Conservation (phyloP, 2,797 vertebrate genomes). For the Cephalopachus bancanus region DNA sequence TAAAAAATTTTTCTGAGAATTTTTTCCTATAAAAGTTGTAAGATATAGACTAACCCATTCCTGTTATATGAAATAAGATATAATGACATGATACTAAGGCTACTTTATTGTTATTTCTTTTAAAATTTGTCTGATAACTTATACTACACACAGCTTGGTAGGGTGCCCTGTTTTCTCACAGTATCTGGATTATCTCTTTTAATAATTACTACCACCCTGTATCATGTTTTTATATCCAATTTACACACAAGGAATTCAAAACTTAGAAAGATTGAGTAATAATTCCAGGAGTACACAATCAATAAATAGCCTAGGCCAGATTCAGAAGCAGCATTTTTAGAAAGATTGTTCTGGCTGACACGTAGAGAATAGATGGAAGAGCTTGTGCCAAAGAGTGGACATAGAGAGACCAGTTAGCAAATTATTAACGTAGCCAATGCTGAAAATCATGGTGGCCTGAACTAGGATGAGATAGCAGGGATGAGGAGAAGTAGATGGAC, state of each 20-base stretch:
- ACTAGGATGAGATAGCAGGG: background rate
- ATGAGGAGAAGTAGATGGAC: background rate
- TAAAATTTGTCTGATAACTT: slow-evolving; percentile 15
- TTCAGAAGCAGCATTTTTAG: background rate
- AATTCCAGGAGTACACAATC: background rate
- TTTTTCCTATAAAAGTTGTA: background rate
- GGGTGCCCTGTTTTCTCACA: background rate
- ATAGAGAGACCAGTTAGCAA: background rate
- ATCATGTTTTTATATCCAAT: background rate
- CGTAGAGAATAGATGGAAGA: background rate
- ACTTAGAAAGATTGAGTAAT: background rate
- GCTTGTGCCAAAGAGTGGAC: background rate
- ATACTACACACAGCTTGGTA: background rate
- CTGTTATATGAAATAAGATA: slow-evolving; percentile 44
- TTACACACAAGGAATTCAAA: slow-evolving; percentile 15
- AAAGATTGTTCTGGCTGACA: background rate
- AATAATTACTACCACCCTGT: background rate
- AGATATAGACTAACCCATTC: background rate
- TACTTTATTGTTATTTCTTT: background rate
- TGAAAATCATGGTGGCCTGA: background rate
- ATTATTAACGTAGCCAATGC: background rate
- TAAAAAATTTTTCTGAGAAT: background rate
- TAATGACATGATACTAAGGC: background rate
- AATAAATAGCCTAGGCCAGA: background rate
- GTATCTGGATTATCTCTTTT: slow-evolving; percentile 28